Evolutionary conservation across 2,888 invertebrate genomes (phyloP).

Genomic region (Agrochola circellaris): DNA sequence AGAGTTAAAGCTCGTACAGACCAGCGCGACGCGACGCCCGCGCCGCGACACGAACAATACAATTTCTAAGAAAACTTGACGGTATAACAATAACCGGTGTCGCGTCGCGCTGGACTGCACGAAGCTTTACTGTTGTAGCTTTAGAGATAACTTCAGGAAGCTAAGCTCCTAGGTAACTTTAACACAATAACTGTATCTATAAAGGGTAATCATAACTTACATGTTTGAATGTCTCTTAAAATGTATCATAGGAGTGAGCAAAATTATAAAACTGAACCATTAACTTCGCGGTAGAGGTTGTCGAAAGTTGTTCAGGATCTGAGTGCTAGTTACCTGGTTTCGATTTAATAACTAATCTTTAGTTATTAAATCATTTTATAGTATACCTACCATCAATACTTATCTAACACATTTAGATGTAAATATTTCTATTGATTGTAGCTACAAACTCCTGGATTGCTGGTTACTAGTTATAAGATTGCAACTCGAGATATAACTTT

Average conservation of each 20-base stretch:
- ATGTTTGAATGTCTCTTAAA: slow-evolving; percentile 14
- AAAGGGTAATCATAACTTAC: neutral
- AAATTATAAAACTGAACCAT: slow-evolving; percentile 46
- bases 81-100: too few relatives aligned
- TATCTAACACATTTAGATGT: neutral
- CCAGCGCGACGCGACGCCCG: too few relatives aligned
- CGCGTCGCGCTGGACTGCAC: too few relatives aligned
- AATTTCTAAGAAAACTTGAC: too few relatives aligned
- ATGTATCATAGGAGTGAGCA: slow-evolving; percentile 16
- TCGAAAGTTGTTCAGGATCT: slow-evolving; percentile 64
- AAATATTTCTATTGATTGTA: slow-evolving; percentile 3
- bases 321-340: slow-evolving; percentile 59
- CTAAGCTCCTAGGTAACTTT: neutral
- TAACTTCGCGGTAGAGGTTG: slow-evolving; percentile 44
- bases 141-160: neutral
- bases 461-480: neutral
- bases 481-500: slow-evolving; percentile 3
- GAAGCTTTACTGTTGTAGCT: neutral
- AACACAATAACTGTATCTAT: neutral
- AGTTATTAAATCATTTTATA: slow-evolving; percentile 33
- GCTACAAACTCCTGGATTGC: slow-evolving; percentile 4
- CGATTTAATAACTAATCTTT: slow-evolving; percentile 48
- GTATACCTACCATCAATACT: neutral
- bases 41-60: too few relatives aligned
- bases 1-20: too few relatives aligned